Base-by-base conservation (phyloP, 2,888 invertebrate species). In the Drosophila affinis region DNA sequence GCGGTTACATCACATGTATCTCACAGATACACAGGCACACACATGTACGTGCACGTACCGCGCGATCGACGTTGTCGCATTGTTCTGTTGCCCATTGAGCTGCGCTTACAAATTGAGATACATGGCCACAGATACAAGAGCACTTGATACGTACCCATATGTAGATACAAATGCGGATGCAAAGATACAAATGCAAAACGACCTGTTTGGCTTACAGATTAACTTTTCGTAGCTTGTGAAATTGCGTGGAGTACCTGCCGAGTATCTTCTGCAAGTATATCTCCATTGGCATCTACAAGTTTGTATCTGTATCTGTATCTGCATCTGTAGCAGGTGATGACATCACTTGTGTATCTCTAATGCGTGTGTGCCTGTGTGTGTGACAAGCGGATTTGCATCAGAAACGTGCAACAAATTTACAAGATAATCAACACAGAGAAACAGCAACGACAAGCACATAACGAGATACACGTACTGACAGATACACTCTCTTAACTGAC, bases 401-500 rank as follows among this genome's bases (percentile, higher is more conserved):
- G 47, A 72, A 76, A 79, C 79, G 71, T 78, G 77, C 71, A 60
- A 52, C 64, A 78, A 75, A 72, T 77, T 77, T 75, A 68, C 77
- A 76, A 65, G 64, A 71, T 77, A 79, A 75, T 75, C 65, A 76
- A 74, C 72, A 45, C 17, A 49, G 52, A 62, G 45, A 18, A 32
- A 63, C 32, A 27, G 27, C 27, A 49, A 44, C 49, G 44, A 64
- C 49, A 27, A 52, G 65, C 57, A 32, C 51, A 67, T 51, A 57
- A 65, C 67, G 65, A 65, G 67, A 65, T 51, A 57, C 67, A 67
- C 67, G 67, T 65, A 65, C 65, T 24, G 46, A 48, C 47, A 44
- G 55, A 54, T 62, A 29, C 12, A 12, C 18, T 10, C 51, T 18
- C 18, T 45, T 27, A 52, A 29, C 14, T 21, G 48, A 47, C 47